Conservation (phyloP, 2,888 invertebrate genomes). For the Netelia fuscicornis region DNA sequence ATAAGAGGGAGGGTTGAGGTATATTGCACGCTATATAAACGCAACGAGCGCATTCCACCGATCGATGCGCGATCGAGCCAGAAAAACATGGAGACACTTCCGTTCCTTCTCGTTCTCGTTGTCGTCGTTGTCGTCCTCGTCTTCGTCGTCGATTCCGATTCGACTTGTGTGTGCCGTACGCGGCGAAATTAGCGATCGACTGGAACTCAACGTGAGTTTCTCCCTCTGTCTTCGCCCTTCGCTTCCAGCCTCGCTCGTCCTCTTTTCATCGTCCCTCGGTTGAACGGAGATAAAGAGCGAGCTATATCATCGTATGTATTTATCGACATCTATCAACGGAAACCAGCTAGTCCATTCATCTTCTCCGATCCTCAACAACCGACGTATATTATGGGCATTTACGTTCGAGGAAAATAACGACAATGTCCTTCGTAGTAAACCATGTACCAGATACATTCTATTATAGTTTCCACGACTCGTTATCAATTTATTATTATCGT, state of each 20-base stretch:
- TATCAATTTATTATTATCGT: background rate
- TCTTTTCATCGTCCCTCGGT: conserved; percentile 28
- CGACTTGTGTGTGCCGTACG: conserved; percentile 65
- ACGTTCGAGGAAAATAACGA: conserved; percentile 60
- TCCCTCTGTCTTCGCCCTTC: conserved; percentile 16
- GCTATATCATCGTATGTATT: conserved; percentile 41
- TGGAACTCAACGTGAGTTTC: conserved; percentile 26
- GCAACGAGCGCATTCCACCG: conserved; percentile 66
- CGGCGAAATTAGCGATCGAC: conserved; percentile 67
- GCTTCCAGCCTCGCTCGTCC: conserved; percentile 17
- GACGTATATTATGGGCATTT: conserved; percentile 46
- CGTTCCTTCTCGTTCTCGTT: conserved; percentile 53
- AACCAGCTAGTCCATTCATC: conserved; percentile 68
- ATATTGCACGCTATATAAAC: conserved; percentile 42
- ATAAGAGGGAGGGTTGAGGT: conserved; percentile 23
- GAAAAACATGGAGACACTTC: conserved; percentile 68
- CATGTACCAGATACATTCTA: conserved; percentile 22
- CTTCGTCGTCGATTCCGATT: conserved; percentile 49
- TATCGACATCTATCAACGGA: conserved; percentile 65
- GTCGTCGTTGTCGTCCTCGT: background rate
- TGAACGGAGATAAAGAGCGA: conserved; percentile 17
- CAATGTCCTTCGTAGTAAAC: conserved; percentile 43
- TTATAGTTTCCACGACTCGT: conserved; percentile 41
- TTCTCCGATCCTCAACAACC: conserved; percentile 46
- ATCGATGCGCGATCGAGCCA: conserved; percentile 58